Evolutionary conservation across 2,113 vertebrate genomes (phyloP).

Genomic region (Rhipidura dahli): DNA sequence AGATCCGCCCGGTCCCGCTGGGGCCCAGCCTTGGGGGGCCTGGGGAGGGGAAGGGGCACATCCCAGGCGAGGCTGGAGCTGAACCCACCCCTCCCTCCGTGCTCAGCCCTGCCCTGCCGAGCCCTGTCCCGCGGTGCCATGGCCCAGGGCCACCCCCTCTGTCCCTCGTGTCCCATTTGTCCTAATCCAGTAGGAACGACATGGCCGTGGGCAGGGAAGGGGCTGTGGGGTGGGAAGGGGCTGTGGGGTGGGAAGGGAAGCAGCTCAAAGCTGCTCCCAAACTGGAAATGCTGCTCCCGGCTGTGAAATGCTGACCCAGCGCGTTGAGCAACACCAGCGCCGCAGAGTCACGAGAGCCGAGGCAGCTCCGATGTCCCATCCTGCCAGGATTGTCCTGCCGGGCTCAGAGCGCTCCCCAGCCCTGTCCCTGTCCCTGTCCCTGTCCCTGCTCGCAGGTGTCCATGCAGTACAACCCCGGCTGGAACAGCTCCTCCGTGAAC

Average conservation of each 20-base stretch:
- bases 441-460: conserved; percentile 70
- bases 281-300: no score
- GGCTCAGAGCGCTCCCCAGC: not conserved
- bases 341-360: not conserved
- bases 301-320: not conserved
- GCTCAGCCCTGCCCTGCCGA: not conserved
- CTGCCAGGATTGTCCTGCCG: not conserved
- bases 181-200: not conserved
- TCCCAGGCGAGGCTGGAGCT: not conserved
- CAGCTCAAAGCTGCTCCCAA: not conserved
- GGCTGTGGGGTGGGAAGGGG: not conserved
- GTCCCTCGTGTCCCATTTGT: not conserved
- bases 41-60: not conserved
- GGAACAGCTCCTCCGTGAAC: conserved; percentile 26
- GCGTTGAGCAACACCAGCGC: not conserved
- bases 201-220: not conserved
- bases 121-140: not conserved
- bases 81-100: not conserved
- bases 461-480: conserved; percentile 75
- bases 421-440: not conserved
- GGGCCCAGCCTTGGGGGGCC: not conserved
- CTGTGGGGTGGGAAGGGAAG: not conserved
- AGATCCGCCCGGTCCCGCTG: not conserved
- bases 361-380: not conserved
- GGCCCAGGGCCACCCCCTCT: not conserved